These are phyloP conservation scores for Enhydra lutris DNA, from an alignment of 2,113 vertebrate genomes.

Conservation along the genomic window DNA sequence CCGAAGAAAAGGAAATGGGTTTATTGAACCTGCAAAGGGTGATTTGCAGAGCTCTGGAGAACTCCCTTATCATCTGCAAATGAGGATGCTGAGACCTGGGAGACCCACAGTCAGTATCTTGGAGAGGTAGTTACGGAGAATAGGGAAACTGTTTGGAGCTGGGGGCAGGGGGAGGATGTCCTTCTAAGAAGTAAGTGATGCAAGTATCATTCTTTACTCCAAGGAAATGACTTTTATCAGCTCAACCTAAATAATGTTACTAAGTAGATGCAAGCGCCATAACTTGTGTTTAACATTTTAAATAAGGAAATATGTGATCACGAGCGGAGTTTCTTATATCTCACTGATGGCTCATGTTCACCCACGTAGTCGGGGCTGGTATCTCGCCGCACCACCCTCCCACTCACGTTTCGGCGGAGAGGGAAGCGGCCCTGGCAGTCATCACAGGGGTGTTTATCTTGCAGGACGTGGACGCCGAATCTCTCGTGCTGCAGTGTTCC, in stretches of 20 bases:
- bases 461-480: not conserved
- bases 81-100: not conserved
- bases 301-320: not conserved
- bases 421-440: not conserved
- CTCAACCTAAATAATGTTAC: not conserved
- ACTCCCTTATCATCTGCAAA: not conserved
- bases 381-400: not conserved
- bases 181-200: not conserved
- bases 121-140: not conserved
- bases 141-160: not conserved
- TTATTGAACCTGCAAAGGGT: not conserved
- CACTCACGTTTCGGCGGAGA: not conserved
- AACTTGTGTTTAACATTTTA: not conserved
- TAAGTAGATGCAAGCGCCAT: not conserved
- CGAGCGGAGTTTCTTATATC: not conserved
- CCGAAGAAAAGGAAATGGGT: not conserved
- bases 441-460: not conserved
- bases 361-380: accelerated
- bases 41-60: not conserved
- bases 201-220: not conserved
- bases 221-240: not conserved
- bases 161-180: not conserved
- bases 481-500: conserved; percentile 56
- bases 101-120: not conserved
- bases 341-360: not conserved